These are phyloP conservation scores for Sprattus sprattus DNA, from an alignment of 2,113 vertebrate species.

Conservation along the genomic window DNA sequence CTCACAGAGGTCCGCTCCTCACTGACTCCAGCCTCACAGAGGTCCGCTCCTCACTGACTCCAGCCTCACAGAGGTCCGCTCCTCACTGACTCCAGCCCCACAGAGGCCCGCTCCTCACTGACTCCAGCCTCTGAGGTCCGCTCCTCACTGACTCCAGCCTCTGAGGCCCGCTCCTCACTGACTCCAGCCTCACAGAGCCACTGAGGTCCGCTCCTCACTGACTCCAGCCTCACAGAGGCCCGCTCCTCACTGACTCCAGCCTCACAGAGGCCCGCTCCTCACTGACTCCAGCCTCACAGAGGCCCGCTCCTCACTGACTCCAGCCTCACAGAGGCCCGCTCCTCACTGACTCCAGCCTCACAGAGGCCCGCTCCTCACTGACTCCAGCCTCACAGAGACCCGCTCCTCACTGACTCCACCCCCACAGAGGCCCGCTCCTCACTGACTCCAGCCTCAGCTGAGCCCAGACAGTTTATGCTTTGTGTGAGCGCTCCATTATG, in stretches of 20 bases:
- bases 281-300: no score
- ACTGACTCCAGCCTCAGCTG: background rate
- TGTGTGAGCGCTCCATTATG: background rate
- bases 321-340: background rate
- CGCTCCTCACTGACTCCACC: no score
- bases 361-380: no score
- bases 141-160: no score
- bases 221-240: no score
- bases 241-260: no score
- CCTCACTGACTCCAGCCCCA: background rate
- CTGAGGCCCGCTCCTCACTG: background rate
- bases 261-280: no score
- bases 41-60: background rate
- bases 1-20: background rate
- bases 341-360: no score
- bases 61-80: background rate
- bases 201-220: no score
- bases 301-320: background rate
- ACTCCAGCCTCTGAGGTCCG: no score
- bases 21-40: background rate
- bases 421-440: no score
- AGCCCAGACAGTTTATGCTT: background rate
- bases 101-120: background rate
- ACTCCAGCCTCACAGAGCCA: background rate
- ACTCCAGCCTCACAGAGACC: no score